phyloP scores from a whole-genome alignment of 2,888 invertebrate genomes.

The Lochmaea crataegi region DNA sequence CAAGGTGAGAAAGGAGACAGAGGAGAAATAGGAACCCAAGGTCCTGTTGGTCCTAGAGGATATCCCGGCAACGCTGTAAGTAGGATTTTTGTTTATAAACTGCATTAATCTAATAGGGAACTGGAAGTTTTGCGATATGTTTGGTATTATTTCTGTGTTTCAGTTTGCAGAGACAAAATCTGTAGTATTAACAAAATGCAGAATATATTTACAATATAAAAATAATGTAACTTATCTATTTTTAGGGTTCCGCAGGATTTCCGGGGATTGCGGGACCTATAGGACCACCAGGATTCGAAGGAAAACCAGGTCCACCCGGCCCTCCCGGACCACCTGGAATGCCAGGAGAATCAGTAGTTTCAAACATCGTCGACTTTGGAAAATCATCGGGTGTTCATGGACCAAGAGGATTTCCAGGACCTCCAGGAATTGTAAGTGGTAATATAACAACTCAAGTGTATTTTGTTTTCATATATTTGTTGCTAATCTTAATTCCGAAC shows the following conservation, averaged over 20 bases:
- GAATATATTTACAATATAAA: too few relatives aligned
- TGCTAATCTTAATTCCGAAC: too few relatives aligned
- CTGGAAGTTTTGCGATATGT: too few relatives aligned
- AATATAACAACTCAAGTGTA: neutral
- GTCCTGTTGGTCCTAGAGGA: slow-evolving; percentile 56
- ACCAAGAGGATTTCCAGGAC: slow-evolving; percentile 69
- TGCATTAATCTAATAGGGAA: too few relatives aligned
- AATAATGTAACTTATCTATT: slow-evolving; percentile 6
- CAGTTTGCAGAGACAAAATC: too few relatives aligned
- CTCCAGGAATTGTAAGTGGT: slow-evolving; percentile 67
- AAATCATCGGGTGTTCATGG: slow-evolving; percentile 65
- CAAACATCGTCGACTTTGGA: slow-evolving; percentile 50
- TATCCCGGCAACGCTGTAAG: slow-evolving; percentile 50
- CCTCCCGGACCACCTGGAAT: slow-evolving; percentile 65
- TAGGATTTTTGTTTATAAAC: neutral
- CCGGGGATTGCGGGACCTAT: slow-evolving; percentile 60
- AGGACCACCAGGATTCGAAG: slow-evolving; percentile 55
- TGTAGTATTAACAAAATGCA: too few relatives aligned
- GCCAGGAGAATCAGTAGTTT: slow-evolving; percentile 61
- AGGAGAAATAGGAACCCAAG: slow-evolving; percentile 51
- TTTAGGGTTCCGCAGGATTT: slow-evolving; percentile 61
- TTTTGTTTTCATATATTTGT: too few relatives aligned
- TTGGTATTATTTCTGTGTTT: too few relatives aligned
- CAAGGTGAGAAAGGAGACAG: slow-evolving; percentile 52
- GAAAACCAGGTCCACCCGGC: slow-evolving; percentile 59